Evolutionary conservation across 2,888 invertebrate species (phyloP).

Genomic region (Drosophila infuscata): DNA sequence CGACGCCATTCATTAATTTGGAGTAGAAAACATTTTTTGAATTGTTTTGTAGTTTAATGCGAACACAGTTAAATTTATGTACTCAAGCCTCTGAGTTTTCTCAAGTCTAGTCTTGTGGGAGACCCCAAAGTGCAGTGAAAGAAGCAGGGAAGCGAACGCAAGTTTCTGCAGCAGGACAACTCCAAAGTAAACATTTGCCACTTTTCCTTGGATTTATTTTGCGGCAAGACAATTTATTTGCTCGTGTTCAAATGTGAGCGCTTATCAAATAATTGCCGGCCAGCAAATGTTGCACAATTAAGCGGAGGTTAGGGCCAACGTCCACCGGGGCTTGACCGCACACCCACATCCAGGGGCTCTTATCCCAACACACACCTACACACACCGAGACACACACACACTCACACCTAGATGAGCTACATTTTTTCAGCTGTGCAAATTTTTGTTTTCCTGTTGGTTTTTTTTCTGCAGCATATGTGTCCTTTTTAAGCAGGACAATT

Average conservation of each 20-base stretch:
- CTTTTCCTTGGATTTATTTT: constrained; percentile 75
- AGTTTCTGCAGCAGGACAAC: constrained; percentile 22
- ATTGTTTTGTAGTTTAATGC: constrained; percentile 73
- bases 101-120: constrained; percentile 49
- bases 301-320: constrained; percentile 68
- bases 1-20: constrained; percentile 75
- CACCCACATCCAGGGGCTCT: constrained; percentile 65
- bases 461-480: constrained; percentile 8
- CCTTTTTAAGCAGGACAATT: constrained; percentile 31
- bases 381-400: constrained; percentile 2
- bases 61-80: constrained; percentile 75
- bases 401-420: constrained; percentile 7
- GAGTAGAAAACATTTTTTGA: constrained; percentile 69
- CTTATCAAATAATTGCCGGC: constrained; percentile 85
- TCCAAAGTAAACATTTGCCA: constrained; percentile 60
- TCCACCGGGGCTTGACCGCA: constrained; percentile 54
- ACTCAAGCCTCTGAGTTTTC: constrained; percentile 64
- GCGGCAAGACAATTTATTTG: constrained; percentile 74
- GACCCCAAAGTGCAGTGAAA: constrained; percentile 36
- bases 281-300: constrained; percentile 83
- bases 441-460: constrained; percentile 9
- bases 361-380: constrained; percentile 32
- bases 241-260: constrained; percentile 70
- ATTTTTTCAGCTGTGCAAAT: constrained; percentile 17
- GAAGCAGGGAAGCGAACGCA: constrained; percentile 5